phyloP scores from a whole-genome alignment of 2,888 invertebrate species.

The Eubasilissa splendida region DNA sequence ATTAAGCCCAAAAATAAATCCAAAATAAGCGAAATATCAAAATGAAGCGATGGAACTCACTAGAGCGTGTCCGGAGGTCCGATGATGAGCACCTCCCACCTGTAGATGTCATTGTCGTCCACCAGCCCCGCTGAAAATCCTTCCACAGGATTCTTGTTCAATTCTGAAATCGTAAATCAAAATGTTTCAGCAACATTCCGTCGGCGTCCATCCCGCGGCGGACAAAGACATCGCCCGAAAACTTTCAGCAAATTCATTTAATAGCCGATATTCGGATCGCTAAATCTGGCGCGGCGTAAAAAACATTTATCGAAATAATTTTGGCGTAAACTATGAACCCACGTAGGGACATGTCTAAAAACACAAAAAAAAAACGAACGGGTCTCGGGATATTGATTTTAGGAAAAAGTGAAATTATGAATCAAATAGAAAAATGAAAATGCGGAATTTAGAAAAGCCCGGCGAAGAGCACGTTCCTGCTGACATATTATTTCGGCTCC shows the following conservation, averaged over 20 bases:
- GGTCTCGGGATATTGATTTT: slow-evolving; percentile 50
- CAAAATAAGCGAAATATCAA: neutral
- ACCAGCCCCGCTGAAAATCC: slow-evolving; percentile 99
- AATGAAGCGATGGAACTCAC: slow-evolving; percentile 76
- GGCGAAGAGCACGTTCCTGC: slow-evolving; percentile 33
- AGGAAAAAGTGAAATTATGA: slow-evolving; percentile 38
- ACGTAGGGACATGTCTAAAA: slow-evolving; percentile 23
- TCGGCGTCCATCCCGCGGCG: neutral
- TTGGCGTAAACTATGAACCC: neutral
- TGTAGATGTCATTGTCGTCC: slow-evolving; percentile 99
- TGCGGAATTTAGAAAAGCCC: slow-evolving; percentile 50
- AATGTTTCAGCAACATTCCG: neutral
- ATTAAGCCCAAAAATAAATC: too few relatives aligned
- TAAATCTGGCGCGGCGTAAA: slow-evolving; percentile 2
- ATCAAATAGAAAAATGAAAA: slow-evolving; percentile 38
- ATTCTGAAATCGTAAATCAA: slow-evolving; percentile 78
- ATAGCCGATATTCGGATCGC: neutral
- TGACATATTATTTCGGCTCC: slow-evolving; percentile 20
- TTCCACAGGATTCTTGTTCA: slow-evolving; percentile 99
- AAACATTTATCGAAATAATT: too few relatives aligned
- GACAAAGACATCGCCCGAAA: too few relatives aligned
- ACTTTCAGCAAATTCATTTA: too few relatives aligned
- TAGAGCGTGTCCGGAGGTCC: slow-evolving; percentile 99
- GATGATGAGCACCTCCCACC: slow-evolving; percentile 99
- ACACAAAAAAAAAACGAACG: slow-evolving; percentile 14